Base-by-base conservation (phyloP, 2,113 vertebrate species). In the Manacus vitellinus region DNA sequence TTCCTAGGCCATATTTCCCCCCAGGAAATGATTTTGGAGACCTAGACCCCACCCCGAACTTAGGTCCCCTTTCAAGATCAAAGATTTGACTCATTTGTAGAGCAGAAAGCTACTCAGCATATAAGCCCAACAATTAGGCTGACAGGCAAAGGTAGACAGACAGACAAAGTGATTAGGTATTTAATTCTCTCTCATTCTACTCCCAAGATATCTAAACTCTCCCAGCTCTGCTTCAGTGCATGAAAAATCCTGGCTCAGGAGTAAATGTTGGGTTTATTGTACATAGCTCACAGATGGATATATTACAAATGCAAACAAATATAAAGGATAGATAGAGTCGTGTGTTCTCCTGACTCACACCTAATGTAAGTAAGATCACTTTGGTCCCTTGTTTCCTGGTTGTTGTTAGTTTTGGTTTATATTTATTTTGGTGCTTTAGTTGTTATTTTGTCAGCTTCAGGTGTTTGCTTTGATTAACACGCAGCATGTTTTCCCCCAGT, bases 401-500 rank as follows among this genome's bases (percentile, higher is more conserved):
- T 87, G 63, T 44, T 67, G 43, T 54, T 89, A 82, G 13, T 49
- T 80, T 92, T 78, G 18, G 27, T 92, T 92, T 5, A 4, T 78
- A 71, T 92, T 72, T 92, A 68, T 95, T 91, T 78, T 85, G 39
- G 61, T 95, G 13, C 21, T 84, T 94, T 94, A 92, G 47, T 37
- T 79, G 27, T 46, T 96, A 58, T 75, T 95, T 95, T 95, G 73
- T 81, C 93, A 92, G 59, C 43, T 95, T 96, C 52, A 91, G 73
- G 56, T 92, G 23, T 71, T 97, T 87, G 22, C 55, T 96, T 95
- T 95, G 84, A 94, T 95, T 94, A 95, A 94, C 80, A 84, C 47
- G 72, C 47, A 65, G 7, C 4, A 37, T 65, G 24, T 76, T 94
- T 95, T 78, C 14, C 8, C 10, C 10, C 63, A 56, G 8, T 75